Evolutionary conservation across 1,140 invertebrate genomes (phyloP).

Genomic region (Laodelphax striatellus): DNA sequence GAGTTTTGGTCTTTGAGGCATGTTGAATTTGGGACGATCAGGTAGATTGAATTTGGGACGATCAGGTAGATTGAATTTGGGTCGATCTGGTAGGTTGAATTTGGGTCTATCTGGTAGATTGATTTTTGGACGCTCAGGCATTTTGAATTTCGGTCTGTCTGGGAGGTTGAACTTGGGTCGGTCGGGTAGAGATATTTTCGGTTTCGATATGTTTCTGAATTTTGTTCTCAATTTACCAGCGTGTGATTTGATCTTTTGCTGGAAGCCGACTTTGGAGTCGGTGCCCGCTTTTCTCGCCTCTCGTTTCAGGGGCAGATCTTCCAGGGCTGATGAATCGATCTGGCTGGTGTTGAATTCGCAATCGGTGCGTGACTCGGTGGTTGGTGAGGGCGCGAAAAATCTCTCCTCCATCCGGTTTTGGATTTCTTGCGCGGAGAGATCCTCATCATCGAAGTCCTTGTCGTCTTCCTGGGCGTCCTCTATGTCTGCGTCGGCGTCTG

Average conservation of each 20-base stretch:
- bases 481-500: conserved; percentile 15
- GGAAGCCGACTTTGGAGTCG: conserved; percentile 27
- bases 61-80: conserved; percentile 24
- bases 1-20: conserved; percentile 11
- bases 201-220: conserved; percentile 19
- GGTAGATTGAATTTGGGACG: conserved; percentile 24
- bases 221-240: conserved; percentile 24
- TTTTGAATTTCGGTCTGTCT: conserved; percentile 43
- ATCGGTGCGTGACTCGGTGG: conserved; percentile 45
- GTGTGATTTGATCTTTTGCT: conserved; percentile 45
- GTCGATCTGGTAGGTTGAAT: conserved; percentile 46
- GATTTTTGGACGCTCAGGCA: conserved; percentile 46
- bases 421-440: conserved; percentile 28
- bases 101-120: conserved; percentile 45
- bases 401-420: conserved; percentile 44
- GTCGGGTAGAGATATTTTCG: conserved; percentile 31
- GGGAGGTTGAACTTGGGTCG: conserved; percentile 40
- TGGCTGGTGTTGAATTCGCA: conserved; percentile 54
- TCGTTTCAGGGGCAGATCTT: conserved; percentile 46
- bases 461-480: conserved; percentile 13
- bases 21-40: conserved; percentile 8
- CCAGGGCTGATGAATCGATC: conserved; percentile 48
- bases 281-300: conserved; percentile 40
- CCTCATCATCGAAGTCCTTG: conserved; percentile 13
- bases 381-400: conserved; percentile 33